Conservation (phyloP, 2,888 invertebrate genomes). For the Xanthia togata region DNA sequence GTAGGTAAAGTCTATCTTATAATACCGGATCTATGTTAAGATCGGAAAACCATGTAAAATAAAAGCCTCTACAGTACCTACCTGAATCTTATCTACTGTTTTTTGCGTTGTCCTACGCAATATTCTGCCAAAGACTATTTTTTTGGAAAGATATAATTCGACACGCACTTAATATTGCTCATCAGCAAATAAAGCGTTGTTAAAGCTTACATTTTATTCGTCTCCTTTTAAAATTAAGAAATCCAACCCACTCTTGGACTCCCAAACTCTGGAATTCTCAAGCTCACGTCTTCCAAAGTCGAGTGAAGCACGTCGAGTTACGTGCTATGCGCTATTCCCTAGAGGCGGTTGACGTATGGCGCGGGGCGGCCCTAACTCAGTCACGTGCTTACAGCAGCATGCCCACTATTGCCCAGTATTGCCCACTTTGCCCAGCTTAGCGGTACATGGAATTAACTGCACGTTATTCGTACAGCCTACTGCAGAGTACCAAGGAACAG, state of each 20-base stretch:
- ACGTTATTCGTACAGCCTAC: constrained; percentile 22
- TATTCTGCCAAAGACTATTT: no score
- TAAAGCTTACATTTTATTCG: neutral
- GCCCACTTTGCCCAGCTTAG: constrained; percentile 41
- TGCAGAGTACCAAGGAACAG: neutral
- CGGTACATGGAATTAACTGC: constrained; percentile 41
- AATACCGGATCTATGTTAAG: neutral
- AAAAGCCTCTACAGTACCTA: neutral
- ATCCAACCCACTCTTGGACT: neutral
- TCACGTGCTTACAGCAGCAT: constrained; percentile 56
- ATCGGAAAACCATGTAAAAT: no score
- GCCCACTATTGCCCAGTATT: constrained; percentile 34
- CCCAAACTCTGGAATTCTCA: neutral
- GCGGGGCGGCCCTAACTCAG: constrained; percentile 71
- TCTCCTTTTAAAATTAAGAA: neutral
- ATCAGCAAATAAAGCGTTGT: no score
- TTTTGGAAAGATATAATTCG: neutral
- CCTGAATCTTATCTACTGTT: neutral
- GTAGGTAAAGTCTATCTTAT: neutral
- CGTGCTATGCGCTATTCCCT: constrained; percentile 54
- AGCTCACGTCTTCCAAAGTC: constrained; percentile 32
- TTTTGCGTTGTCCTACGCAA: neutral
- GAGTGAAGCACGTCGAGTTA: constrained; percentile 47
- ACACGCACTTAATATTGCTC: neutral
- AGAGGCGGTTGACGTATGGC: constrained; percentile 70